A percentile compares a stretch with the other conserved stretches of the same genome.
Evolutionary conservation across 1,140 invertebrate species (phyloP).

Genomic region (Stegodyphus dumicola): DNA sequence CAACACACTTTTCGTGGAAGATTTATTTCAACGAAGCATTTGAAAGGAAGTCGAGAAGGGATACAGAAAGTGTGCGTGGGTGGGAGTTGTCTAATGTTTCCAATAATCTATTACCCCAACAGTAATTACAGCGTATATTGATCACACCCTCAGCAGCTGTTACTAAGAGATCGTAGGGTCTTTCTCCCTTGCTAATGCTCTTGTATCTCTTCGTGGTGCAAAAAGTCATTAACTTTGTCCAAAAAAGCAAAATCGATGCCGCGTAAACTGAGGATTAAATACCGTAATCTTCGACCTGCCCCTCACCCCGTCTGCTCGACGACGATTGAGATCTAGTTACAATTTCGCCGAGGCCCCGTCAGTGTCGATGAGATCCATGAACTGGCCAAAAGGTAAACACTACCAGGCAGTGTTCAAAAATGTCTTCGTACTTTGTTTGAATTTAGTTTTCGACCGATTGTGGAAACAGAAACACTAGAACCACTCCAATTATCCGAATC

Average conservation of each 20-base stretch:
- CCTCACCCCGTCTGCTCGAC: neutral
- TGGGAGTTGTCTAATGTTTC: neutral
- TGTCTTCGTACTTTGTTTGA: neutral
- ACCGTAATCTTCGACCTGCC: neutral
- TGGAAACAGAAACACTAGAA: neutral
- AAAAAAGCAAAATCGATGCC: neutral
- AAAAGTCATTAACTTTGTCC: slow-evolving; percentile 1
- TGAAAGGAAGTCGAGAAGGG: neutral
- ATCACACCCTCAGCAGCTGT: neutral
- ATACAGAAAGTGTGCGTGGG: neutral
- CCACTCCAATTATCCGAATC: no score
- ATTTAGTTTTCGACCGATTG: neutral
- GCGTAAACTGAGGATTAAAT: neutral
- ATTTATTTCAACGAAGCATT: neutral
- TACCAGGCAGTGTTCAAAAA: neutral
- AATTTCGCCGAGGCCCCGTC: neutral
- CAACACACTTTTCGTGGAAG: no score
- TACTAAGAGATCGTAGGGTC: neutral
- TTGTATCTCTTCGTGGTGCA: neutral
- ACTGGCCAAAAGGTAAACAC: neutral
- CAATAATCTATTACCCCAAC: slow-evolving; percentile 1
- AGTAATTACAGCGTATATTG: slow-evolving; percentile 1
- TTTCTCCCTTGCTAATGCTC: neutral
- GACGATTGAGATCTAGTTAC: neutral
- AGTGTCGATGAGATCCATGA: neutral